Conservation (phyloP, 2,797 vertebrate species). For the Babyrousa celebensis region DNA sequence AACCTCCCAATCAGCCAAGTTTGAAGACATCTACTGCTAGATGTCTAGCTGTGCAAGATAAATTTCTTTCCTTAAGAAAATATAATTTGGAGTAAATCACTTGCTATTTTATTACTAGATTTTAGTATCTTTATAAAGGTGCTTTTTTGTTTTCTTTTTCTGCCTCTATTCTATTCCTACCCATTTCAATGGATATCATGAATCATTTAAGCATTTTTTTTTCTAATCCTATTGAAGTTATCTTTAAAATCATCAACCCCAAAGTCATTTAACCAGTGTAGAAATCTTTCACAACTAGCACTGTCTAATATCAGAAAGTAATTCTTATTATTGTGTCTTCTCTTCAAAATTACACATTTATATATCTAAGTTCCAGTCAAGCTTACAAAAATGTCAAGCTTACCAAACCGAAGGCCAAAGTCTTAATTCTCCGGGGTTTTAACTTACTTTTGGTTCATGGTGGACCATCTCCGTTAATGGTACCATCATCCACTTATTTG, state of each 20-base stretch:
- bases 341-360: background rate
- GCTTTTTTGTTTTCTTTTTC: background rate
- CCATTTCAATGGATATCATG: background rate
- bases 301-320: background rate
- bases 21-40: background rate
- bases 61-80: background rate
- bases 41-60: background rate
- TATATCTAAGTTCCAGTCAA: background rate
- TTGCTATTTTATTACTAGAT: background rate
- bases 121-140: background rate
- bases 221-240: background rate
- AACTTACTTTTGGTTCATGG: background rate
- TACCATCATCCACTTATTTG: background rate
- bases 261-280: background rate
- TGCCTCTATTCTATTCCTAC: background rate
- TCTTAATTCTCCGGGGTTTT: background rate
- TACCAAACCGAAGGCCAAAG: background rate
- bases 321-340: slow-evolving; percentile 14
- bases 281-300: background rate
- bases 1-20: background rate
- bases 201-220: background rate
- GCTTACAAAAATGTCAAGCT: slow-evolving; percentile 17
- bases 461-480: background rate
- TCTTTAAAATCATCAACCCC: background rate
- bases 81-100: background rate